A percentile compares a stretch with the other conserved stretches of the same genome.
These are phyloP conservation scores for Lynx canadensis DNA, from an alignment of 2,113 vertebrate species.

Conservation along the genomic window DNA sequence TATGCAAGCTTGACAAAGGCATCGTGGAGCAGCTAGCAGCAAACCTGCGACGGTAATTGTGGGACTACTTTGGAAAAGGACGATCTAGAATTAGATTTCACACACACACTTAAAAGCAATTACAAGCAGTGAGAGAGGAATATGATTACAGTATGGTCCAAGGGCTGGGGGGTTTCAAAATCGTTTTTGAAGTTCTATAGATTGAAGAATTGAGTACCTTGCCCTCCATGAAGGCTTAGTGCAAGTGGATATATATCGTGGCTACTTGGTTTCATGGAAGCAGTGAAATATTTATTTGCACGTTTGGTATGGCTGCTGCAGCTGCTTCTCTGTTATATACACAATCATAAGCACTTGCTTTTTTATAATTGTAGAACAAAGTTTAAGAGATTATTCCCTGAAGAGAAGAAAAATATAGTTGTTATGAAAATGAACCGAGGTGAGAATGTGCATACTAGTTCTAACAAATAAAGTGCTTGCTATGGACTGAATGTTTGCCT, in stretches of 20 bases:
- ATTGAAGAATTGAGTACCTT: neutral
- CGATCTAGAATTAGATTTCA: constrained; percentile 39
- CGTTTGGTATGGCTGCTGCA: neutral
- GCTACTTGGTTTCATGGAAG: constrained; percentile 21
- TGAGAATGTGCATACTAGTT: constrained; percentile 37
- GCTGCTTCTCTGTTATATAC: neutral
- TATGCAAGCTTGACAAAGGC: neutral
- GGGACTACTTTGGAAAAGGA: constrained; percentile 31
- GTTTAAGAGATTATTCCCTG: constrained; percentile 73
- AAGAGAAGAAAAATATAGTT: constrained; percentile 57
- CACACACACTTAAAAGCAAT: constrained; percentile 33
- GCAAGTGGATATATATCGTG: neutral
- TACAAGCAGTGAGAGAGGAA: neutral
- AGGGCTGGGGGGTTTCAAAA: constrained; percentile 8
- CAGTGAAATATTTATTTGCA: neutral
- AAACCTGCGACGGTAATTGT: constrained; percentile 1
- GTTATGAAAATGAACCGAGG: constrained; percentile 12
- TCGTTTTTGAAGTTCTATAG: constrained; percentile 26
- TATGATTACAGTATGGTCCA: neutral
- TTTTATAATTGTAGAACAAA: constrained; percentile 36
- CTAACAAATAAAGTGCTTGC: constrained; percentile 65
- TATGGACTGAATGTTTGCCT: neutral
- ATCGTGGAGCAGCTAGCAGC: neutral
- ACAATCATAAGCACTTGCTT: constrained; percentile 33
- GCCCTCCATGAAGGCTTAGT: neutral